Evolutionary conservation across 2,888 invertebrate species (phyloP), one percentile per base, ranked within the genome.

Genomic region (Heliconius erato): DNA sequence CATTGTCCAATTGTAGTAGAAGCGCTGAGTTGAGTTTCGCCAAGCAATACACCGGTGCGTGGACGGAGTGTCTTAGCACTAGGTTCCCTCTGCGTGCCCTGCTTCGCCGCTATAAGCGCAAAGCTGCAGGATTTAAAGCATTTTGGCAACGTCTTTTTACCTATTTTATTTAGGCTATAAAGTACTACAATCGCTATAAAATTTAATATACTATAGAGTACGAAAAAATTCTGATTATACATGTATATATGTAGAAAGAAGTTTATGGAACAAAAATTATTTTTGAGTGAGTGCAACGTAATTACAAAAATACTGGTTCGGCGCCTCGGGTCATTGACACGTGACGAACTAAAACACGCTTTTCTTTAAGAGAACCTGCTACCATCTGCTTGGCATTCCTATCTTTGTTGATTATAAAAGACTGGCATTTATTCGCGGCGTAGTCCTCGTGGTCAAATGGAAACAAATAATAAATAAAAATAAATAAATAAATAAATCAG

Each of bases 301-400:
- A 76, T 76, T 76, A 26, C 63, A 14, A 26, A 63, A 76, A 35
- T 35, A 26, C 49, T 16, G 63, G 35, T 63, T 76, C 63, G 4
- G 16, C 44, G 72, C 1, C 16, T 40, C n/a, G 26, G 76, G 59
- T 76, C 76, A 63, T 63, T 76, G 76, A 76, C 63, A 59, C 63
- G 3, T 14, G 28, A 74, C 49, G 32, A 35, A 63, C 16, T 11
- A 11, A 35, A 63, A 76, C 35, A 63, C 63, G 35, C 59, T 16
- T 4, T 49, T 44, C 40, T 40, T 40, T 40, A 40, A 2, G 40
- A 40, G 80, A 80, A 74, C 65, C 49, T 80, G 72, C n/a, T 44
- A 54, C 74, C 32, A 32, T 59, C 72, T 72, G 6, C 5, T n/a
- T 26, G n/a, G 23, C 16, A 7, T 28, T 28, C 19, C 3, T 69